Base-by-base conservation (phyloP, 1,140 invertebrate species). In the Lithobius niger region DNA sequence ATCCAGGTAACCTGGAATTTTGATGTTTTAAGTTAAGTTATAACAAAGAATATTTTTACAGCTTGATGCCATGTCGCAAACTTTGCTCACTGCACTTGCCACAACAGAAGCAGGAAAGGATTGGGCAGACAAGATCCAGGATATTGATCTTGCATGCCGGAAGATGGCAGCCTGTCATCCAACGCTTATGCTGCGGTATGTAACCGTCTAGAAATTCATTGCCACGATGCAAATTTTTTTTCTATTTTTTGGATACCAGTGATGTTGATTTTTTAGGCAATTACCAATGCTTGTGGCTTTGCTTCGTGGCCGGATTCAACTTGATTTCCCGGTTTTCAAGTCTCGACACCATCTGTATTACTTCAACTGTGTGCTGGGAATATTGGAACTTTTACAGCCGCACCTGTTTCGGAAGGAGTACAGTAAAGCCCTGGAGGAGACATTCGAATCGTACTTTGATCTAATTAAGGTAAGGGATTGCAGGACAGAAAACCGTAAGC, bases 81-180 rank as follows among this genome's bases (percentile, higher is more conserved):
- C 80, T 45, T 69, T 93, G 45, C 71, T 94, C 16, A 86, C 83
- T 3, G 81, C 84, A 15, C 70, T 93, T 3, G 79, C 84, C 10
- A 76, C 81, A 36, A 70, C 70, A 3, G 75, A 81, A 6, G 72
- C 79, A 59, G 63, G 77, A 68, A 66, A 85, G 64, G 80, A 83
- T 18, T 83, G 81, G 71, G 73, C 76, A 27, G 75, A 78, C 2
- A 77, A 79, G 58, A 82, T 84, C 57, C 77, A 79, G 51, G 86
- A 90, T 63, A 78, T 83, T 47, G 88, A 90, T 66, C 68, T 86
- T 4, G 80, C 82, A 19, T 80, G 82, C 25, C 75, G 83, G 57
- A 95, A 90, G 76, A 77, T 84, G 72, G 83, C 83, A n/a, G 81
- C 82, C 40, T 81, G 80, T 40, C 88, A 94, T 76, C 86, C 85